phyloP scores from a whole-genome alignment of 2,797 vertebrate genomes.

The Stomatorhinus walkeri region DNA sequence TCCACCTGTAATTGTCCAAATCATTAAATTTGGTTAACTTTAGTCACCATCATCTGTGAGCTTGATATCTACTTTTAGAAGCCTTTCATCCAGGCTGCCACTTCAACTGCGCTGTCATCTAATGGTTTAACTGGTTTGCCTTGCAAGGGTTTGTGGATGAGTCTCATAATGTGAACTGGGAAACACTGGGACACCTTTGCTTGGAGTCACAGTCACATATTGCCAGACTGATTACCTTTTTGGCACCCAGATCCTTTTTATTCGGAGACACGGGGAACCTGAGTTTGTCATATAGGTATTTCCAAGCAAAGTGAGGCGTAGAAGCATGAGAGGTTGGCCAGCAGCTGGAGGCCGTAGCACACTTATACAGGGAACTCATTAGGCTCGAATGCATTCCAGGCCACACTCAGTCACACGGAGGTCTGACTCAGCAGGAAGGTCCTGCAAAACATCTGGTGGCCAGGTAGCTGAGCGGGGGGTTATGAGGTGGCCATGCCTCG shows the following conservation, averaged over 20 bases:
- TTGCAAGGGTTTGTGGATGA: background rate
- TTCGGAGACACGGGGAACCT: background rate
- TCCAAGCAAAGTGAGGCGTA: background rate
- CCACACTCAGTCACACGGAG: background rate
- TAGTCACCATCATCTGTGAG: background rate
- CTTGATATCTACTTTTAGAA: background rate
- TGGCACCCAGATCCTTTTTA: background rate
- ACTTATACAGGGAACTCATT: background rate
- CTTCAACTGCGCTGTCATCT: background rate
- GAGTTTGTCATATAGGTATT: background rate
- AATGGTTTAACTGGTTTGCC: background rate
- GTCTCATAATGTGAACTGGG: background rate
- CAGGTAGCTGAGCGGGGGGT: background rate
- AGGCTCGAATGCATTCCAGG: background rate
- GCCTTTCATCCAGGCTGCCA: background rate
- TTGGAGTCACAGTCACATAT: background rate
- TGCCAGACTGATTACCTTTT: background rate
- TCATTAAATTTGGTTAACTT: background rate
- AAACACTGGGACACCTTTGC: background rate
- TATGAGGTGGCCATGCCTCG: background rate
- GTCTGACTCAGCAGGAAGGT: background rate
- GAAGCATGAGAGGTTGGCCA: background rate
- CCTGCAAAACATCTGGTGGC: background rate
- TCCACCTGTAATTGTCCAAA: background rate
- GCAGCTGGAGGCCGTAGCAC: background rate